Evolutionary conservation across 2,888 invertebrate genomes (phyloP), one percentile per base, ranked within the genome.

Genomic region (Hypolimnas misippus): DNA sequence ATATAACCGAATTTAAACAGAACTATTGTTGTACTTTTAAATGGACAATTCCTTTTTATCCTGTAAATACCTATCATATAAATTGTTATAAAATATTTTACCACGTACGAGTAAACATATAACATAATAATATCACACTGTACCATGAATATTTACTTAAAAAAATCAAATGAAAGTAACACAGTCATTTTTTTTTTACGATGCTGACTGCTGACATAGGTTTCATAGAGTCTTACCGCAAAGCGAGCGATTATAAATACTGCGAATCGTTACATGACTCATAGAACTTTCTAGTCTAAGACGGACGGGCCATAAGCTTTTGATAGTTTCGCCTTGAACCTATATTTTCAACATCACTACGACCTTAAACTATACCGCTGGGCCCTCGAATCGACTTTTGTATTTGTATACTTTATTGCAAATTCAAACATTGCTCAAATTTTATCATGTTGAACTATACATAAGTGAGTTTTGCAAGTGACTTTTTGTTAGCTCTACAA

Each of bases 351-450:
- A 25, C 55, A 65, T 65, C 51, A 19, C 33, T 14, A 14, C 54
- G 62, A 62, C 62, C 60, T 54, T 55, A 51, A 21, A 12, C 19
- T 25, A 19, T 33, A 17, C 17, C 33, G 10, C 19, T 19, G 49
- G 8, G 46, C 59, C 42, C 62, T 35, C 50, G 16, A 16, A 54
- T 25, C 16, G 50, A 51, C 16, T 33, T 31, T 29, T 29, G 19
- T 56, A 46, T 60, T 60, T 57, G 38, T 14, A 6, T 17, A n/a
- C n/a, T 49, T 35, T 35, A 29, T 62, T 63, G 63, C 35, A 63
- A 57, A 54, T 12, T 35, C 42, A 66, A 66, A 57, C 29, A 62
- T 63, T 56, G 40, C 65, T 58, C 21, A 58, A 55, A 65, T 42
- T 56, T 38, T 40, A 33, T 21, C 40, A 35, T 53, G 14, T 31